A percentile compares a stretch with the other conserved stretches of the same genome.
Evolutionary conservation across 2,113 vertebrate genomes (phyloP).

Genomic region (Triplophysa tibetana): DNA sequence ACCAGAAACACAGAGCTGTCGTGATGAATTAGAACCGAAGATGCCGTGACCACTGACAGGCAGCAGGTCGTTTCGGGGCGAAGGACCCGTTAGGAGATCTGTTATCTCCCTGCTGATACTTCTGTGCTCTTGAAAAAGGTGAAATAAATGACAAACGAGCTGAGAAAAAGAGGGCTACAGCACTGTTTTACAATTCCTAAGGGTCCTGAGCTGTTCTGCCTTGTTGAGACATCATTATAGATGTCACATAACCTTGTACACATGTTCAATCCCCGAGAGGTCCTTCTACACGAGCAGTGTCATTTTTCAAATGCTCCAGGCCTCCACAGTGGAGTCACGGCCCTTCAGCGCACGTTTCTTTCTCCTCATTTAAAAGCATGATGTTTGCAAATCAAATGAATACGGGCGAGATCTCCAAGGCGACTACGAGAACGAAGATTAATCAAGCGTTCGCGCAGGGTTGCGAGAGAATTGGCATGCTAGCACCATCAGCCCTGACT

Average conservation of each 20-base stretch:
- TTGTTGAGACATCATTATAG: slow-evolving; percentile 45
- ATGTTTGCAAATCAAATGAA: slow-evolving; percentile 35
- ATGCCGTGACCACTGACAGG: slow-evolving; percentile 34
- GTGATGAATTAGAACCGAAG: slow-evolving; percentile 57
- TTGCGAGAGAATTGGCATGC: neutral
- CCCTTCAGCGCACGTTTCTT: neutral
- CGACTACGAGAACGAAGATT: slow-evolving; percentile 9
- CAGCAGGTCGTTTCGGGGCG: slow-evolving; percentile 1
- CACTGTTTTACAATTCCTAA: slow-evolving; percentile 13
- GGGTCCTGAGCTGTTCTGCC: slow-evolving; percentile 27
- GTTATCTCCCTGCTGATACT: neutral
- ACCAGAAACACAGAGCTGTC: slow-evolving; percentile 40
- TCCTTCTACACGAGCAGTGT: neutral
- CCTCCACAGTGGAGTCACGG: neutral
- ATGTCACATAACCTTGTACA: slow-evolving; percentile 41
- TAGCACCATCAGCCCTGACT: slow-evolving; percentile 12
- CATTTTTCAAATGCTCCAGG: slow-evolving; percentile 42
- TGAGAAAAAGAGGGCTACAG: neutral
- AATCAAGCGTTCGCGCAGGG: slow-evolving; percentile 27
- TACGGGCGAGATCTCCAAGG: neutral
- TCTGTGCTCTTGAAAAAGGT: neutral
- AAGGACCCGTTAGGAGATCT: neutral
- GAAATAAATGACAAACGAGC: neutral
- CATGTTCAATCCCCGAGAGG: slow-evolving; percentile 21
- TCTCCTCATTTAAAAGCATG: neutral